phyloP scores from a whole-genome alignment of 1,140 invertebrate genomes.

The Stegodyphus mimosarum region DNA sequence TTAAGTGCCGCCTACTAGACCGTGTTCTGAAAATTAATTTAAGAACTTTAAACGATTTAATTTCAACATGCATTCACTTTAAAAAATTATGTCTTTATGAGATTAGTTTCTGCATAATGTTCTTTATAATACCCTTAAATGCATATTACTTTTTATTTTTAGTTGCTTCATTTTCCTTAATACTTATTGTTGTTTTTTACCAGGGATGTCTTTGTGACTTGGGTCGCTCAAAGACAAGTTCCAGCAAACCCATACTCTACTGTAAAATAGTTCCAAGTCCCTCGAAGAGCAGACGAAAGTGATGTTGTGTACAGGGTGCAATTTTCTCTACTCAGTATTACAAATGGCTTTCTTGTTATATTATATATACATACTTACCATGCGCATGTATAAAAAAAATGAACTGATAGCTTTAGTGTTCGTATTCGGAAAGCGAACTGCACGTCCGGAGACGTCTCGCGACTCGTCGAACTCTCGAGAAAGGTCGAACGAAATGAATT shows the following conservation, averaged over 20 bases:
- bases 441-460: too few species aligned
- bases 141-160: not conserved
- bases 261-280: constrained; percentile 66
- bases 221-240: constrained; percentile 85
- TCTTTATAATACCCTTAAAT: not conserved
- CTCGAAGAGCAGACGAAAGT: not conserved
- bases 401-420: not conserved
- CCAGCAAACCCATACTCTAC: constrained; percentile 68
- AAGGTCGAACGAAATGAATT: not conserved
- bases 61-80: not conserved
- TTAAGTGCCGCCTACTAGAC: too few species aligned
- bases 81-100: not conserved
- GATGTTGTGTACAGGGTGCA: constrained; percentile 53
- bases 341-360: not conserved
- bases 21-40: too few species aligned
- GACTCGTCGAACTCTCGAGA: not conserved
- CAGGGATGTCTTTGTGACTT: constrained; percentile 90
- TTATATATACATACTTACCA: not conserved
- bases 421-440: too few species aligned
- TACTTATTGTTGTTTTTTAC: constrained; percentile 65
- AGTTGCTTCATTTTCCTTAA: not conserved
- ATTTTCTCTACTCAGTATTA: constrained; percentile 56
- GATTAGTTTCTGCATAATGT: not conserved
- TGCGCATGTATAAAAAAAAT: not conserved
- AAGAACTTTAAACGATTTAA: not conserved